Percentiles rank a stretch among this genome's conserved stretches.
These are phyloP conservation scores for Nycteola revayana DNA, from an alignment of 2,888 invertebrate genomes.

Conservation along the genomic window DNA sequence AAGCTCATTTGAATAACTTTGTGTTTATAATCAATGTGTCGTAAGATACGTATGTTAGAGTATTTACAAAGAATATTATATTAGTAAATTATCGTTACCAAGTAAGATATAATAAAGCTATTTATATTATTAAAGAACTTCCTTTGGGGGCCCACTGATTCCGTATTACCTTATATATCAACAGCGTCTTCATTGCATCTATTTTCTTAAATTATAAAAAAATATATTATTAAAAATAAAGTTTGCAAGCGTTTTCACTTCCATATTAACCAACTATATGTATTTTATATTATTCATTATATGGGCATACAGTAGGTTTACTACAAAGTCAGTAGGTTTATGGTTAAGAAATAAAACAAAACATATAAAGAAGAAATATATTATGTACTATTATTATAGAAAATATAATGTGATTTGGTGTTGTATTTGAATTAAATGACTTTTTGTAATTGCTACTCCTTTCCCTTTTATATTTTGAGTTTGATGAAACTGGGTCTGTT, in stretches of 20 bases:
- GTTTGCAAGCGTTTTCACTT: slow-evolving; percentile 51
- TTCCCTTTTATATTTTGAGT: slow-evolving; percentile 50
- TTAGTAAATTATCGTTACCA: slow-evolving; percentile 55
- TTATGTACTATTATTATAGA: slow-evolving; percentile 76
- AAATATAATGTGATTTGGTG: slow-evolving; percentile 82
- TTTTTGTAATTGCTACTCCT: slow-evolving; percentile 74
- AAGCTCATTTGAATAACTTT: slow-evolving; percentile 57
- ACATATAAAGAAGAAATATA: slow-evolving; percentile 69
- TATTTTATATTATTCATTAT: slow-evolving; percentile 27
- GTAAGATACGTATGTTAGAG: slow-evolving; percentile 41
- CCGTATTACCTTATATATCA: slow-evolving; percentile 41
- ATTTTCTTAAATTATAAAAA: slow-evolving; percentile 62
- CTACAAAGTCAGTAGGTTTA: slow-evolving; percentile 52
- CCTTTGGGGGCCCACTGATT: slow-evolving; percentile 61
- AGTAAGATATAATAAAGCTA: slow-evolving; percentile 52
- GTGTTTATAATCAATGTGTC: slow-evolving; percentile 31
- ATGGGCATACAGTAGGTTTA: slow-evolving; percentile 44
- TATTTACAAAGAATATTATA: slow-evolving; percentile 57
- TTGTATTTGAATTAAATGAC: slow-evolving; percentile 80
- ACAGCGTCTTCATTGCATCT: slow-evolving; percentile 48
- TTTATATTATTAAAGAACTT: slow-evolving; percentile 47
- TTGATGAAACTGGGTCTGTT: background rate
- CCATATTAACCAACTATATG: slow-evolving; percentile 40
- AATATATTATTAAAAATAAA: slow-evolving; percentile 53
- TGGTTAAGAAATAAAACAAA: slow-evolving; percentile 54